Evolutionary conservation across 2,888 invertebrate species (phyloP), one percentile per base, ranked within the genome.

Genomic region (Neria commutata): DNA sequence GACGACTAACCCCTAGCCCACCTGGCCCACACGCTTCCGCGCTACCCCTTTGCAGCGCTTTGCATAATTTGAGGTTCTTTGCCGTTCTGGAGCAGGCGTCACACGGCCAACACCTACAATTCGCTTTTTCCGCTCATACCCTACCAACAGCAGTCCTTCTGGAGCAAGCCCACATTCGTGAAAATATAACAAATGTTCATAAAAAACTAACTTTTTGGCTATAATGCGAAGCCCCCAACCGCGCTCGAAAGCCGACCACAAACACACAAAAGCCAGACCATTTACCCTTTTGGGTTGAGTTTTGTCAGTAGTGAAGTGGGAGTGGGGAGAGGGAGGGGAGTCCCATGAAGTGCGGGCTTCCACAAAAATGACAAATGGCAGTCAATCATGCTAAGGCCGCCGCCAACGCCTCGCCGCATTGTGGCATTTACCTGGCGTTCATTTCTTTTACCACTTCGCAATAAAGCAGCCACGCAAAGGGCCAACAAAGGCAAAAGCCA

Each of bases 331-430:
- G 66, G 70, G 66, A 65, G 25, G 42, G 42, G 29, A 29, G 29
- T 29, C 11, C 29, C 29, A 11, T n/a, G n/a, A n/a, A 29, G 29
- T 29, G 29, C 29, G 29, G 29, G 29, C 29, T 8, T 8, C 56
- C 48, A 16, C 57, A 68, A 70, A 73, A 75, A 79, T 79, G 79
- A 78, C 77, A 79, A 79, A 79, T 79, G 75, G 74, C 77, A 75
- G 74, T 78, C 79, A 79, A 79, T 79, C 79, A 79, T 79, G 79
- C 74, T 70, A 75, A 72, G 50, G 70, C 69, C 54, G 54, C 54
- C 54, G 57, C 45, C 54, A 29, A 34, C n/a, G n/a, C n/a, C n/a
- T n/a, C n/a, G n/a, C n/a, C n/a, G n/a, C n/a, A 8, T 29, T 11
- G 37, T 37, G 37, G 8, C 14, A 14, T 37, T 8, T 37, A 37